phyloP scores from a whole-genome alignment of 2,113 vertebrate genomes.

The Ciconia stormi region DNA sequence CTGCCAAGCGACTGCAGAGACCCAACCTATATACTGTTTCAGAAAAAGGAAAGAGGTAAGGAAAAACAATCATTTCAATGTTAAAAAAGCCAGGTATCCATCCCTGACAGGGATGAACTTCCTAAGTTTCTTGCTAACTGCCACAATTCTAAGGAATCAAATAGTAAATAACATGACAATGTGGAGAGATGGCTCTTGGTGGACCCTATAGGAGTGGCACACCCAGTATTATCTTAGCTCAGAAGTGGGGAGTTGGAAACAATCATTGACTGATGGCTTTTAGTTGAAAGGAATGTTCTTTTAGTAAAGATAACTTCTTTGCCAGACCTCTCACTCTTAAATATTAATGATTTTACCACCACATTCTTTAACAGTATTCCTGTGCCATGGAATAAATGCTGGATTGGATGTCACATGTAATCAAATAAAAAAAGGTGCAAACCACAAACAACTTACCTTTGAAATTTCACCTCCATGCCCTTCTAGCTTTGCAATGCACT shows the following conservation, averaged over 20 bases:
- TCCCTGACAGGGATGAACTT: neutral
- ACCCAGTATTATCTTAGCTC: neutral
- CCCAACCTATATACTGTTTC: neutral
- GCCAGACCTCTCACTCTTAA: neutral
- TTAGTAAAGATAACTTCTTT: neutral
- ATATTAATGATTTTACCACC: neutral
- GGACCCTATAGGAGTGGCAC: neutral
- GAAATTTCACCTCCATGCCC: conserved; percentile 91
- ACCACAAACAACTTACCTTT: conserved; percentile 78
- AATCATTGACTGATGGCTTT: neutral
- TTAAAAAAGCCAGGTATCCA: neutral
- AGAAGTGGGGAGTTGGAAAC: neutral
- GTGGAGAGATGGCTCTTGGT: neutral
- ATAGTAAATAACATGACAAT: neutral
- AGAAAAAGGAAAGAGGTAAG: neutral
- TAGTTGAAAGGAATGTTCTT: neutral
- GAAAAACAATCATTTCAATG: neutral
- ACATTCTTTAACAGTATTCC: neutral
- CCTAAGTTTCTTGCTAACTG: neutral
- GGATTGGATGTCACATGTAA: neutral
- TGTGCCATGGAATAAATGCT: neutral
- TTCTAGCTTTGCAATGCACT: conserved; percentile 84
- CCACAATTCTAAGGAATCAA: neutral
- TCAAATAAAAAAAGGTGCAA: neutral
- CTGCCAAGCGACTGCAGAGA: neutral